Base-by-base conservation (phyloP, 2,888 invertebrate species). In the Bimastos eiseni region DNA sequence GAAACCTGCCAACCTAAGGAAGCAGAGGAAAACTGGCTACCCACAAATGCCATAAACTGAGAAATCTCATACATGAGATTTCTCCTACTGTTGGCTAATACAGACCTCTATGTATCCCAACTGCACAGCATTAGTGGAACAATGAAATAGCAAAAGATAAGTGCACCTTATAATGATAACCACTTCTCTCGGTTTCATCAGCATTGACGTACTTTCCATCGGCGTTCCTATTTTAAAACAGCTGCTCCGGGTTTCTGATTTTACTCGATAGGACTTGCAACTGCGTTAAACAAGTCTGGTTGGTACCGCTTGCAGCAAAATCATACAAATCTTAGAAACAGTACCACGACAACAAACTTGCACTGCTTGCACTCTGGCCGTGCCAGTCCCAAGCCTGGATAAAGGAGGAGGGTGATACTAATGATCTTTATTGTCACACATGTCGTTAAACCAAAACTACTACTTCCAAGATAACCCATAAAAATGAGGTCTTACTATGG, bases 1-100 rank as follows among this genome's bases (percentile, higher is more conserved):
- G 70, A 70, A 70, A 70, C 70, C 70, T 70, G 70, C 70, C 49
- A 70, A 70, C n/a, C 70, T 70, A n/a, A 70, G 70, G n/a, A 70
- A 70, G 70, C 21, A 49, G 49, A 49, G 21, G 49, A 49, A 4
- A 49, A 49, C 49, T 1, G 49, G 24, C 49, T 49, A 49, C 49
- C 49, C 24, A 49, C 44, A 44, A 44, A 17, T 44, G 44, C 49
- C 49, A 49, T 49, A 49, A 49, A 19, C 49, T 49, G 49, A 49
- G 19, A 49, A 49, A n/a, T n/a, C n/a, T 24, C 49, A 49, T 49
- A 49, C 49, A 49, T 21, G 24, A 6, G 49, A 21, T 17, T 49
- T 24, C 49, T 49, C 49, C 49, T 21, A 24, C 70, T n/a, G 70
- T n/a, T 70, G 70, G n/a, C 70, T 70, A 41, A 41, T 6, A 6